Evolutionary conservation across 2,888 invertebrate species (phyloP).

Genomic region (Abrostola tripartita): DNA sequence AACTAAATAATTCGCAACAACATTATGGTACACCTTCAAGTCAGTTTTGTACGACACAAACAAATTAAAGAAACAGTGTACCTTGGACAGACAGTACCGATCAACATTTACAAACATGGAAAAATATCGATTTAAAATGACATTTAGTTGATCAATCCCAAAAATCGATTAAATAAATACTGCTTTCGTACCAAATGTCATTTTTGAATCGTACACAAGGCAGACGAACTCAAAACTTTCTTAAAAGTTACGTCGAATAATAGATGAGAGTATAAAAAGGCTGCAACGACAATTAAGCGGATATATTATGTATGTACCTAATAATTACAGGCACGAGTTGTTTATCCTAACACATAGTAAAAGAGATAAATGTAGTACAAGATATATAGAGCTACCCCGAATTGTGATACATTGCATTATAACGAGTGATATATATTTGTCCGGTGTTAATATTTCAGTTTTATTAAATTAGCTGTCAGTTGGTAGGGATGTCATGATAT

Average conservation of each 20-base stretch:
- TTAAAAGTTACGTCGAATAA: conserved; percentile 51
- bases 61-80: conserved; percentile 49
- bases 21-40: conserved; percentile 67
- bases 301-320: conserved; percentile 57
- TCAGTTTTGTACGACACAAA: conserved; percentile 45
- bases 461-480: too few relatives aligned
- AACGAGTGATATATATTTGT: conserved; percentile 44
- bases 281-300: conserved; percentile 54
- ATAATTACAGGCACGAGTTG: conserved; percentile 71
- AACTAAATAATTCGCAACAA: conserved; percentile 79
- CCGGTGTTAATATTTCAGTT: conserved; percentile 24
- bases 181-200: conserved; percentile 32
- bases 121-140: conserved; percentile 39
- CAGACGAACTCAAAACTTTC: conserved; percentile 32
- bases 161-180: conserved; percentile 4
- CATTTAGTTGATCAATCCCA: conserved; percentile 30
- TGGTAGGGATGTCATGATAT: too few relatives aligned
- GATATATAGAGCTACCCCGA: conserved; percentile 43
- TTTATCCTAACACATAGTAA: conserved; percentile 67
- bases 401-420: conserved; percentile 48
- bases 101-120: conserved; percentile 38
- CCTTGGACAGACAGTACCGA: conserved; percentile 47
- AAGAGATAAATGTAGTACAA: conserved; percentile 56
- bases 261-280: conserved; percentile 57
- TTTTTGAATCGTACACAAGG: conserved; percentile 28